These are phyloP conservation scores for Limnephilus auricula DNA, from an alignment of 2,888 invertebrate species.

Conservation along the genomic window DNA sequence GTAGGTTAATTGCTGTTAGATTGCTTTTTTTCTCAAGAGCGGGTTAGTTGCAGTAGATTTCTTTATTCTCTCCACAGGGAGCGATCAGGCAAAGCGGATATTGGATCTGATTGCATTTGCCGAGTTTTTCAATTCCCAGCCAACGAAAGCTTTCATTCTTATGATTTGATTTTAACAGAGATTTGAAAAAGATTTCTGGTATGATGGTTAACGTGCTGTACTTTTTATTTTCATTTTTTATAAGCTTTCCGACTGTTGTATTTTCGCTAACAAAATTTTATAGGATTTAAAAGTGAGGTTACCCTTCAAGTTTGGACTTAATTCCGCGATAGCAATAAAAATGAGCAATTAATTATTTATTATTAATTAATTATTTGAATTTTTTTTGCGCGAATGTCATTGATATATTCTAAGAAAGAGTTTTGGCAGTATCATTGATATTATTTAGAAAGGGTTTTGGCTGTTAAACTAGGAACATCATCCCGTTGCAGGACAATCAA, in stretches of 20 bases:
- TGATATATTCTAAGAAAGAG: background rate
- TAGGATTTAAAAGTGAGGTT: background rate
- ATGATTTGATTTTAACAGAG: background rate
- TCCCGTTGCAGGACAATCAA: no score
- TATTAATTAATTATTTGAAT: no score
- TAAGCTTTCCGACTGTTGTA: background rate
- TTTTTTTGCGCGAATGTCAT: background rate
- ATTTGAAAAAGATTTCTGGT: background rate
- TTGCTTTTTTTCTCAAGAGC: background rate
- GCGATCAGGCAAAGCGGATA: background rate
- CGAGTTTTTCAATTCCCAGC: background rate
- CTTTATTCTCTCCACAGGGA: background rate
- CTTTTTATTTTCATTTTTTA: background rate
- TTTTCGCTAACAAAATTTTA: background rate
- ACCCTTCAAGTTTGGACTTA: background rate
- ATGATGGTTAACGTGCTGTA: background rate
- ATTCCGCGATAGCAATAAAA: background rate
- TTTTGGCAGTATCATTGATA: background rate
- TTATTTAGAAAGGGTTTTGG: background rate
- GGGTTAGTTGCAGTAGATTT: background rate
- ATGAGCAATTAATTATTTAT: no score
- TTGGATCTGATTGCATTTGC: background rate
- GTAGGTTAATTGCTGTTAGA: background rate
- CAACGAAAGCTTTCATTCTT: background rate
- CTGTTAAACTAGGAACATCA: no score